Conservation (phyloP, 53 echinoderm and acorn worm species). For the Holothuria scabra region DNA sequence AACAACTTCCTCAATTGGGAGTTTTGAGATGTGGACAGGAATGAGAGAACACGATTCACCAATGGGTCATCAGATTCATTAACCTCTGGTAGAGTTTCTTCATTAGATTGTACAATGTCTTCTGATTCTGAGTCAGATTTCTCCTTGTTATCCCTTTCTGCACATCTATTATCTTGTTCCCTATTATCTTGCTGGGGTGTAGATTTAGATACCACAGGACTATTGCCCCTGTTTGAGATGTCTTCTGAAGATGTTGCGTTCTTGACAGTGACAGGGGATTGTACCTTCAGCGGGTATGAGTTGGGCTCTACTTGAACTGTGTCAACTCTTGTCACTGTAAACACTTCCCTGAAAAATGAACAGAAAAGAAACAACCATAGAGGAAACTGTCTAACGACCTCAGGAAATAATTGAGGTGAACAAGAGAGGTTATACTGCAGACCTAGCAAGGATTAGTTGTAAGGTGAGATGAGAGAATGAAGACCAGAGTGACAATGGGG, state of each 20-base stretch:
- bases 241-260: background rate
- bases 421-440: background rate
- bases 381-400: constrained; percentile 21
- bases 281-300: constrained; percentile 3
- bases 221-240: constrained; percentile 7
- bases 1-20: constrained; percentile 27
- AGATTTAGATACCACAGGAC: background rate
- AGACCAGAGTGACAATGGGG: too few relatives aligned
- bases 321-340: constrained; percentile 8
- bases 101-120: constrained; percentile 4
- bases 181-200: background rate
- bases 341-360: constrained; percentile 13
- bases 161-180: background rate
- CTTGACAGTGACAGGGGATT: background rate
- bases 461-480: too few relatives aligned
- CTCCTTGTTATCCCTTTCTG: background rate
- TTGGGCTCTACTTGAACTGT: background rate
- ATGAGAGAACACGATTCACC: constrained; percentile 74
- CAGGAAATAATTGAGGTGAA: constrained; percentile 16
- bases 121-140: constrained; percentile 16
- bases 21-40: constrained; percentile 42
- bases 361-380: background rate
- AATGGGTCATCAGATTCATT: constrained; percentile 57
- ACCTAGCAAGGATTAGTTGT: background rate
- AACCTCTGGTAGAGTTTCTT: constrained; percentile 10